phyloP scores from a whole-genome alignment of 2,888 invertebrate genomes.

The Liodrosophila aerea region DNA sequence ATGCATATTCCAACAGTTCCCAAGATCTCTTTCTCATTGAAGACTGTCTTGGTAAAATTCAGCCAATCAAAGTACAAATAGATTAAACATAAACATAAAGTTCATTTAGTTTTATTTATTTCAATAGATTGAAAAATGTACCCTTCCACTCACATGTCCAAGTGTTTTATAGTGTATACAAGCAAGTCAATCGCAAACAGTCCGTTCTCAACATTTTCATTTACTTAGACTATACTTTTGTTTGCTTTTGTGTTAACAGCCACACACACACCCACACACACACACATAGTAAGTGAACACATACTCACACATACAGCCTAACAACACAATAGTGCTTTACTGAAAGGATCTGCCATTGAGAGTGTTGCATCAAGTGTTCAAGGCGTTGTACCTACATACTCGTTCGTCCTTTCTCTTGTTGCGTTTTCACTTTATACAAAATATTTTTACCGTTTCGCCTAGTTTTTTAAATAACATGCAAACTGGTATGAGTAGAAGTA shows the following conservation, averaged over 20 bases:
- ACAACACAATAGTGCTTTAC: conserved; percentile 46
- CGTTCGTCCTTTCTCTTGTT: conserved; percentile 38
- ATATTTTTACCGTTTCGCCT: conserved; percentile 55
- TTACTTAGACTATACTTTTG: conserved; percentile 18
- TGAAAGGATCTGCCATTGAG: conserved; percentile 39
- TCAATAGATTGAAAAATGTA: too few relatives aligned
- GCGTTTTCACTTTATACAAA: conserved; percentile 40
- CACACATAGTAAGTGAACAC: neutral
- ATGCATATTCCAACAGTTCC: too few relatives aligned
- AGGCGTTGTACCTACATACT: too few relatives aligned
- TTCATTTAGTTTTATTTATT: too few relatives aligned
- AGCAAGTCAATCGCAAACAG: neutral
- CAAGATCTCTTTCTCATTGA: too few relatives aligned
- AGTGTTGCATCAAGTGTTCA: conserved; percentile 37
- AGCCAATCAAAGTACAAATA: too few relatives aligned
- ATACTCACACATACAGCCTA: conserved; percentile 41
- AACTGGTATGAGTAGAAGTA: conserved; percentile 5
- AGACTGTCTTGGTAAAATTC: too few relatives aligned
- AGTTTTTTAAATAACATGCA: conserved; percentile 44
- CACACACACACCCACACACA: conserved; percentile 7
- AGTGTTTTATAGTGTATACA: neutral
- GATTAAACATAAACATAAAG: too few relatives aligned
- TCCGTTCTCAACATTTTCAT: conserved; percentile 7
- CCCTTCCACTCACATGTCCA: too few relatives aligned
- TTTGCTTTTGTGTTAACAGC: conserved; percentile 11